phyloP scores from a whole-genome alignment of 2,888 invertebrate species.

The Eudiplozoon nipponicum region DNA sequence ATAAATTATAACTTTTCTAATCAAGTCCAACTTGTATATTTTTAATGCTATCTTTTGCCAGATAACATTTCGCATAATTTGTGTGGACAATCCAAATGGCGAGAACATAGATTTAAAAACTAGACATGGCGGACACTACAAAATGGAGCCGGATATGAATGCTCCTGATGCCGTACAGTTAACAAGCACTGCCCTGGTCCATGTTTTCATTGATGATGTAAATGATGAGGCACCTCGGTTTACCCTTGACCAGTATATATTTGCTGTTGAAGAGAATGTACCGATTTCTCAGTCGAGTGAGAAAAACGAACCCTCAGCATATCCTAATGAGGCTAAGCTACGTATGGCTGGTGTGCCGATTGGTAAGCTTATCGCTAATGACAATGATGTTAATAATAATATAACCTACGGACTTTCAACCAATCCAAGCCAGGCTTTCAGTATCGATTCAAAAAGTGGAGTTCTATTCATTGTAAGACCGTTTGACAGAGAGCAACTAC shows the following conservation, averaged over 20 bases:
- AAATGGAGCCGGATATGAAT: too few relatives aligned
- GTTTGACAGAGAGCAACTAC: constrained; percentile 4
- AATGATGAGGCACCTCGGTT: constrained; percentile 11
- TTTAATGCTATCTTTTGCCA: too few relatives aligned
- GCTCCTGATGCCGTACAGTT: constrained; percentile 1
- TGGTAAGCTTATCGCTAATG: constrained; percentile 4
- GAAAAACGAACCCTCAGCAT: too few relatives aligned
- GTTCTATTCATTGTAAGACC: not conserved
- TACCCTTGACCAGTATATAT: constrained; percentile 5
- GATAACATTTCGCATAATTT: too few relatives aligned
- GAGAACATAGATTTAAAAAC: too few relatives aligned
- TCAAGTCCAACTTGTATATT: too few relatives aligned
- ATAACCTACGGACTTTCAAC: constrained; percentile 2
- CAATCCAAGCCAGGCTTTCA: constrained; percentile 3
- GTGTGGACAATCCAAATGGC: too few relatives aligned
- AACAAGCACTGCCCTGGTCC: constrained; percentile 8
- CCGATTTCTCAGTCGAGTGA: constrained; percentile 1
- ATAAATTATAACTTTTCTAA: too few relatives aligned
- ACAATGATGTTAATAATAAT: constrained; percentile 10
- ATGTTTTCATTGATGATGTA: constrained; percentile 6
- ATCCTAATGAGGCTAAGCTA: too few relatives aligned
- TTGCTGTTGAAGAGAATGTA: constrained; percentile 11
- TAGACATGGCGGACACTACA: too few relatives aligned
- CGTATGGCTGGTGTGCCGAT: too few relatives aligned
- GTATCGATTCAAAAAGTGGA: constrained; percentile 7